Percentiles rank a stretch among this genome's conserved stretches.
Evolutionary conservation across 2,888 invertebrate genomes (phyloP).

Genomic region (Lithophane semibrunnea): DNA sequence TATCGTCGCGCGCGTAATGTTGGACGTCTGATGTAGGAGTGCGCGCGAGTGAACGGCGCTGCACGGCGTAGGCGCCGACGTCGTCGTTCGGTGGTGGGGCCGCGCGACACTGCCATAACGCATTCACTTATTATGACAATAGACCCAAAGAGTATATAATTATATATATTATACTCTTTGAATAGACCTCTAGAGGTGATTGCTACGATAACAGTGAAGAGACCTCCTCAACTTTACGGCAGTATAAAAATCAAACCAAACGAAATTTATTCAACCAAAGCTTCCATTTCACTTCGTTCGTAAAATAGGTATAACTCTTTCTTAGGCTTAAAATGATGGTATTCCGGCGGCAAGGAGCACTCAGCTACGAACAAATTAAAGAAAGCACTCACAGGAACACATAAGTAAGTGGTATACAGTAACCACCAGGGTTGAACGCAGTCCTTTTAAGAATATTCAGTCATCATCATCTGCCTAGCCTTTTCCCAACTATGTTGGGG

Average conservation of each 20-base stretch:
- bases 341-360: background rate
- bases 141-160: constrained; percentile 32
- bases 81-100: constrained; percentile 74
- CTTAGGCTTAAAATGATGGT: background rate
- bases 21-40: constrained; percentile 86
- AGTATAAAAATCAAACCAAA: background rate
- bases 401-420: too few species aligned
- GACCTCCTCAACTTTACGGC: constrained; percentile 32
- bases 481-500: too few species aligned
- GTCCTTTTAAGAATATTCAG: too few species aligned
- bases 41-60: constrained; percentile 85
- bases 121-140: constrained; percentile 65
- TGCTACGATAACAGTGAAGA: constrained; percentile 55
- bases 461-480: too few species aligned
- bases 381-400: too few species aligned
- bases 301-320: background rate
- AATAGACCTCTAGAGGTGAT: constrained; percentile 47
- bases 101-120: constrained; percentile 60
- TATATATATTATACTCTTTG: background rate
- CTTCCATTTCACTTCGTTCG: background rate
- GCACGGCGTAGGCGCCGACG: constrained; percentile 76
- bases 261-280: background rate
- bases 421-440: too few species aligned
- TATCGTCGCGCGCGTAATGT: constrained; percentile 84
- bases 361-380: background rate